Base-by-base conservation (phyloP, 2,888 invertebrate species). In the Anthoptus insignis region DNA sequence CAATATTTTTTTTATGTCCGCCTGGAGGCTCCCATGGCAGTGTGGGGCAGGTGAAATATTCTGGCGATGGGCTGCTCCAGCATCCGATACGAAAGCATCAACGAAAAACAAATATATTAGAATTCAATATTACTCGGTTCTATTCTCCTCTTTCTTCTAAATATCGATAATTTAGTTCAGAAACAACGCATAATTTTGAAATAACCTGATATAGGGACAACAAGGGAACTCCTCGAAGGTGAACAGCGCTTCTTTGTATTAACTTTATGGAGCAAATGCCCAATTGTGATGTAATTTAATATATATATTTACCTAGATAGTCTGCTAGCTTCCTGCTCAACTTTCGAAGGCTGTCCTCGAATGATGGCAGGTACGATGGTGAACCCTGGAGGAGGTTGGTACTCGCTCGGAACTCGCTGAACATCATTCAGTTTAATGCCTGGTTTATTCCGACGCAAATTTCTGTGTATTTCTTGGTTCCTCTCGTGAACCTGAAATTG, bases 401-500 rank as follows among this genome's bases (percentile, higher is more conserved):
- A 96, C 76, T 94, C 94, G 0, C 86, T 84, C 0, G 95, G 95
- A 0, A 93, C 87, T 16, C 94, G 89, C 60, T 94, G 89, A 16
- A 96, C 87, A 42, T 94, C 94, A 60, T 89, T 86, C 56, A 95
- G 75, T 11, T 93, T 84, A 11, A 95, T 86, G 0, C 95, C 94
- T 0, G 94, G 93, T 80, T 96, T 96, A 79, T 95, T 95, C 16
- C 94, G 93, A 0, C 96, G 91, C 32, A 96, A 86, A 77, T 94
- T 94, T 77, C 95, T 95, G 81, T 96, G 96, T 3, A 94, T 86
- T 56, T 96, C 95, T 81, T 96, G 95, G 78, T 96, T 96, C 70
- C 94, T 93, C 83, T 94, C 93, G 79, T 96, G 95, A 9, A 96
- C 94, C 96, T 96, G 80, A 8, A 76, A 75, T 45, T 37, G 16